These are phyloP conservation scores for Coecobrya sp. DNA, from an alignment of 2,888 invertebrate genomes.

Conservation along the genomic window DNA sequence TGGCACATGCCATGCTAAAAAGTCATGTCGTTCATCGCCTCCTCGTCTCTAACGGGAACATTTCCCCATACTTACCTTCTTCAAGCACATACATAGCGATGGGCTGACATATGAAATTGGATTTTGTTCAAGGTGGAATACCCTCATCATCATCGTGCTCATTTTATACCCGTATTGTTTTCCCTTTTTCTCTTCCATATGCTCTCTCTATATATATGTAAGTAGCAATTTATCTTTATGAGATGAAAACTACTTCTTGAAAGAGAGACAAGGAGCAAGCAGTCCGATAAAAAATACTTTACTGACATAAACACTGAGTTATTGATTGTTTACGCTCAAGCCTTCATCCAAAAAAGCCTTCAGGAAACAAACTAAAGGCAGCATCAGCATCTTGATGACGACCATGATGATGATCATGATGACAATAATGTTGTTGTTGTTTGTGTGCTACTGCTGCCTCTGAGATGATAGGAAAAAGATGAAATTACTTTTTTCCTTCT, in stretches of 20 bases:
- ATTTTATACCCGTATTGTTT: constrained; percentile 42
- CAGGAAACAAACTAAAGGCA: not conserved
- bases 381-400: not conserved
- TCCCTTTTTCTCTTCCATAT: constrained; percentile 25
- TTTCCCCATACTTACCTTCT: constrained; percentile 63
- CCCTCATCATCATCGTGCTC: constrained; percentile 50
- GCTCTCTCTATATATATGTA: no score
- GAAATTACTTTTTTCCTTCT: constrained; percentile 40
- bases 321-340: constrained; percentile 75
- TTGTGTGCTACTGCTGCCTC: not conserved
- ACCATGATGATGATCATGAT: not conserved
- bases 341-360: not conserved
- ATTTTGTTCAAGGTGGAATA: constrained; percentile 79
- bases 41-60: constrained; percentile 67
- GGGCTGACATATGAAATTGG: constrained; percentile 80
- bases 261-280: constrained; percentile 38
- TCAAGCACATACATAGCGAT: constrained; percentile 76
- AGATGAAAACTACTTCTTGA: constrained; percentile 61
- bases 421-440: not conserved
- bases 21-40: constrained; percentile 77
- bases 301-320: constrained; percentile 76
- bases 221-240: constrained; percentile 74
- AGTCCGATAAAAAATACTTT: constrained; percentile 64
- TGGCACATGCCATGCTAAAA: constrained; percentile 70
- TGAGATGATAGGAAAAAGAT: constrained; percentile 12